phyloP scores from a whole-genome alignment of 2,888 invertebrate genomes.

The Pseudanteris insignis region DNA sequence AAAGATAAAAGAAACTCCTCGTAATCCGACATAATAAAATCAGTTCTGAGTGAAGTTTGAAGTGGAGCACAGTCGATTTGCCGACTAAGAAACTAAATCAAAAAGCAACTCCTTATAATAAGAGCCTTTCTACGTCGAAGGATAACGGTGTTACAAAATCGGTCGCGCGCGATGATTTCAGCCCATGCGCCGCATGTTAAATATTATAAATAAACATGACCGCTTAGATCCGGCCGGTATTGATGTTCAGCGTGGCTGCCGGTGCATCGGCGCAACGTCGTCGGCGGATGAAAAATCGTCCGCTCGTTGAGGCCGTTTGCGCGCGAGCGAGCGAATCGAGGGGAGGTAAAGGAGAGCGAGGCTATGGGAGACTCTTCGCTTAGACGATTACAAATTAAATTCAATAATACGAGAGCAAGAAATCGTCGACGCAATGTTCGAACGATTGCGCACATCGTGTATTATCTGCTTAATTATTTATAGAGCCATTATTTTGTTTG shows the following conservation, averaged over 20 bases:
- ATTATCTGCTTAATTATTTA: constrained; percentile 38
- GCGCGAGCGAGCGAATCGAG: background rate
- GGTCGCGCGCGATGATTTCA: background rate
- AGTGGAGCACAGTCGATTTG: constrained; percentile 12
- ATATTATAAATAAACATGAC: no score
- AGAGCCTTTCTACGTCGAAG: constrained; percentile 41
- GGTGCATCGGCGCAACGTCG: constrained; percentile 21
- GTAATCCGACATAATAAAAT: constrained; percentile 20
- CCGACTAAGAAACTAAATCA: constrained; percentile 23
- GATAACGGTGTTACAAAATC: constrained; percentile 37
- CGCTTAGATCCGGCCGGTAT: no score
- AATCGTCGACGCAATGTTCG: constrained; percentile 27
- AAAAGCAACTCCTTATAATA: constrained; percentile 37
- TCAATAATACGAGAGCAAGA: constrained; percentile 39
- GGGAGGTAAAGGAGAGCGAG: constrained; percentile 46
- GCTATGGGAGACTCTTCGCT: constrained; percentile 45
- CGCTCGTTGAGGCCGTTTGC: no score
- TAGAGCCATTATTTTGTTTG: constrained; percentile 30
- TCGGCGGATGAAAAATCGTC: constrained; percentile 27
- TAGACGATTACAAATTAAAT: constrained; percentile 41
- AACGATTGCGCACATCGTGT: constrained; percentile 20
- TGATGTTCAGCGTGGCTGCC: constrained; percentile 38
- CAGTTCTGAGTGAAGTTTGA: constrained; percentile 28
- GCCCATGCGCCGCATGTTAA: no score
- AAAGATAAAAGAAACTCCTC: no score